These are phyloP conservation scores for Apteryx owenii DNA, from an alignment of 2,113 vertebrate species.

Conservation along the genomic window DNA sequence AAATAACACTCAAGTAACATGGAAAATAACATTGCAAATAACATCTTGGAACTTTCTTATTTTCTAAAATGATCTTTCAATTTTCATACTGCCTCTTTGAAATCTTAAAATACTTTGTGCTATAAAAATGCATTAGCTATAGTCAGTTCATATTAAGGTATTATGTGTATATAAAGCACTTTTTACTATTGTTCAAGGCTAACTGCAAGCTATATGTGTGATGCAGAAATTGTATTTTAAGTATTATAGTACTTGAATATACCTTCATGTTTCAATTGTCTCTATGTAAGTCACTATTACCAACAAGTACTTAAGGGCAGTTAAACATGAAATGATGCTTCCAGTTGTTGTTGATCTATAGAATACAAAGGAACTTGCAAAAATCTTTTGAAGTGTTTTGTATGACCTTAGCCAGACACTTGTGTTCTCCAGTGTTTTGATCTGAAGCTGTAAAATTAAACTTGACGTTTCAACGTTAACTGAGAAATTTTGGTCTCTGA, in stretches of 20 bases:
- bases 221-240: neutral
- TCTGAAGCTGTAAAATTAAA: neutral
- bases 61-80: neutral
- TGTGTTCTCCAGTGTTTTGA: neutral
- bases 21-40: neutral
- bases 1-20: neutral
- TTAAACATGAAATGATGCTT: no score
- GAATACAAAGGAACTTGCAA: neutral
- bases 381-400: neutral
- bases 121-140: neutral
- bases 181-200: neutral
- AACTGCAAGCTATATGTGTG: rapidly evolving
- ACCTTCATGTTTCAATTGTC: neutral
- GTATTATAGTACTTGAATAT: neutral
- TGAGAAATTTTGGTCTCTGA: neutral
- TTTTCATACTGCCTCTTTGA: neutral
- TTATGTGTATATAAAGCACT: neutral
- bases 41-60: neutral
- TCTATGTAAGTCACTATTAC: neutral
- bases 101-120: neutral
- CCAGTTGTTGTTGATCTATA: no score
- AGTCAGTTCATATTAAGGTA: neutral
- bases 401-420: neutral
- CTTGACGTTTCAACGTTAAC: no score
- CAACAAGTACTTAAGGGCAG: neutral